Evolutionary conservation across 2,113 vertebrate species (phyloP).

Genomic region (Steatornis caripensis): DNA sequence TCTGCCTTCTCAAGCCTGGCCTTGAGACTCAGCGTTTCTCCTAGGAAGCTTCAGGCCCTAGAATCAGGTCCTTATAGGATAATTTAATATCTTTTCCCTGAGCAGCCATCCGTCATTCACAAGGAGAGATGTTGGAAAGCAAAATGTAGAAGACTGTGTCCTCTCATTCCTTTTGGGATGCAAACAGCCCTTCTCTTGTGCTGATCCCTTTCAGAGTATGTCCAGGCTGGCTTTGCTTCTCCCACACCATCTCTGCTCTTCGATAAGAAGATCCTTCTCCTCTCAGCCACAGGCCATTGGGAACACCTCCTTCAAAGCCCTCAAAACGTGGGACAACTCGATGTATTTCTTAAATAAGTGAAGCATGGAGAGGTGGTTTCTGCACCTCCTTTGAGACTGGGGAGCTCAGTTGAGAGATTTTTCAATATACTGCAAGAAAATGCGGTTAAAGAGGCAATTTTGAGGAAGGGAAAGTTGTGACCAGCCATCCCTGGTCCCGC

Average conservation of each 20-base stretch:
- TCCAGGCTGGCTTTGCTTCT: neutral
- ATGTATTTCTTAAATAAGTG: neutral
- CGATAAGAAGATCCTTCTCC: neutral
- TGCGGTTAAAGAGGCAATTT: neutral
- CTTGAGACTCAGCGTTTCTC: neutral
- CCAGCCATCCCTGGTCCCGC: neutral
- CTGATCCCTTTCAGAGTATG: neutral
- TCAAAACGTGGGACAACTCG: neutral
- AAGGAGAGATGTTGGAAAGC: neutral
- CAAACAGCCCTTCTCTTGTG: neutral
- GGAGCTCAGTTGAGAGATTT: neutral
- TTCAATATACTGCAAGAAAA: neutral
- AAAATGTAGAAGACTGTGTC: neutral
- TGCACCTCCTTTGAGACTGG: neutral
- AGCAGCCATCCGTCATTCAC: neutral
- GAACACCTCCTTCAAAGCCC: neutral
- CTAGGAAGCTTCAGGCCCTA: neutral
- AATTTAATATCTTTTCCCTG: neutral
- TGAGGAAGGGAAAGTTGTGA: neutral
- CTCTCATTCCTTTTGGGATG: neutral
- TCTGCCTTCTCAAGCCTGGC: neutral
- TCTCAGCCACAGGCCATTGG: fast-evolving
- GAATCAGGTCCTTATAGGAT: neutral
- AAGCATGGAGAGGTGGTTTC: neutral
- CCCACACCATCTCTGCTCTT: neutral